Conservation (phyloP, 2,113 vertebrate species). For the Myrmophylax atrothorax region DNA sequence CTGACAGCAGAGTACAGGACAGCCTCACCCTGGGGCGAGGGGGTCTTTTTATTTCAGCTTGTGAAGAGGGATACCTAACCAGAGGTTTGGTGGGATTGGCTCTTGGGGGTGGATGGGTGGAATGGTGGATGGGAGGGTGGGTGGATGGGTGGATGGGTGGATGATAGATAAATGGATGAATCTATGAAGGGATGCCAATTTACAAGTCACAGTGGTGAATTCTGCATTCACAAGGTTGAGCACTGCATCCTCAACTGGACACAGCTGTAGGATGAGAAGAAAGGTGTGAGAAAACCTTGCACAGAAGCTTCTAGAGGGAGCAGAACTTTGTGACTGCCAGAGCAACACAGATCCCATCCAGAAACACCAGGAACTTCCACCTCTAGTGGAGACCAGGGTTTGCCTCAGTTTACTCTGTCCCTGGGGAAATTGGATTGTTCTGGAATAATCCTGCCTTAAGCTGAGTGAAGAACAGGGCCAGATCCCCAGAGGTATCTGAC, state of each 20-base stretch:
- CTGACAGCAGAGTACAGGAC: fast-evolving
- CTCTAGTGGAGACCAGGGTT: neutral
- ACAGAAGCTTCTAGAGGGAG: neutral
- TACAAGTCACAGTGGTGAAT: constrained; percentile 4
- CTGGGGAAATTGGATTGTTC: neutral
- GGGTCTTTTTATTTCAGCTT: neutral
- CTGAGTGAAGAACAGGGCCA: neutral
- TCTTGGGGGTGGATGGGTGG: no score
- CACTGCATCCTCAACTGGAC: constrained; percentile 49
- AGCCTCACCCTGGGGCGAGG: fast-evolving
- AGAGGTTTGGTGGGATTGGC: neutral
- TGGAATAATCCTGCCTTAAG: neutral
- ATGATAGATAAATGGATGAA: neutral
- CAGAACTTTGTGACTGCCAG: neutral
- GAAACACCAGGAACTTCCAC: neutral
- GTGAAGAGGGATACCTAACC: neutral
- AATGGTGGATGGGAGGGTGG: neutral
- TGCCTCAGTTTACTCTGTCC: neutral
- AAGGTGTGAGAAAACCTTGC: neutral
- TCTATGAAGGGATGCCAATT: neutral
- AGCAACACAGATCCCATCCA: neutral
- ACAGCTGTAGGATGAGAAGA: constrained; percentile 49
- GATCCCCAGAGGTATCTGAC: neutral
- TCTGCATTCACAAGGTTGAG: constrained; percentile 39
- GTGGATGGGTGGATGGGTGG: neutral